A percentile compares a stretch with the other conserved stretches of the same genome.
phyloP scores from a whole-genome alignment of 92 coral and sea anemone species.

The Actinostola sp. region DNA sequence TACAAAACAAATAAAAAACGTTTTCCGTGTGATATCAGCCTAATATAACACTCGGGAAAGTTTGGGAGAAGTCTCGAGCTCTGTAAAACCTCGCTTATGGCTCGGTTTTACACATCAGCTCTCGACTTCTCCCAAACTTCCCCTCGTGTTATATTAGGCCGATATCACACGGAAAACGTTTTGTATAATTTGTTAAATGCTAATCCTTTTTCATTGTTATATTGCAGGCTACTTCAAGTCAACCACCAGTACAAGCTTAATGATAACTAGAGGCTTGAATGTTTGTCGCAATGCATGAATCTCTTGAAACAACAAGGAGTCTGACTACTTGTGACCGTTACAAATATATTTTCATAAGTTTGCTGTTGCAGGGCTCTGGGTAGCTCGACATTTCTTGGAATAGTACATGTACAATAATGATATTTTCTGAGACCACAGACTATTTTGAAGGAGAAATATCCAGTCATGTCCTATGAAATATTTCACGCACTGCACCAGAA shows the following conservation, averaged over 20 bases:
- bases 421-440: conserved; percentile 17
- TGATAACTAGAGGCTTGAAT: too few species aligned
- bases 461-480: background rate
- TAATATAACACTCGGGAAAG: too few species aligned
- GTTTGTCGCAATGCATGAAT: background rate
- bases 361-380: background rate
- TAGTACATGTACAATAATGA: conserved; percentile 4
- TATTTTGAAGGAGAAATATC: conserved; percentile 7
- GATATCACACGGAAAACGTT: too few species aligned
- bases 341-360: conserved; percentile 25
- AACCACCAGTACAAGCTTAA: conserved; percentile 15
- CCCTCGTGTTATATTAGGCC: too few species aligned
- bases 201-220: background rate
- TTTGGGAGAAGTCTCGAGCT: too few species aligned
- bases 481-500: background rate
- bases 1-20: too few species aligned
- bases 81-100: too few species aligned
- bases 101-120: too few species aligned
- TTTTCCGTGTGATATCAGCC: too few species aligned
- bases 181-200: background rate
- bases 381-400: background rate
- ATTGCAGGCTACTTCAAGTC: conserved; percentile 8
- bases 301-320: background rate
- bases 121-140: too few species aligned
- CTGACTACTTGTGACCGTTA: conserved; percentile 6